phyloP scores from a whole-genome alignment of 2,888 invertebrate genomes.

The Nycteola revayana region DNA sequence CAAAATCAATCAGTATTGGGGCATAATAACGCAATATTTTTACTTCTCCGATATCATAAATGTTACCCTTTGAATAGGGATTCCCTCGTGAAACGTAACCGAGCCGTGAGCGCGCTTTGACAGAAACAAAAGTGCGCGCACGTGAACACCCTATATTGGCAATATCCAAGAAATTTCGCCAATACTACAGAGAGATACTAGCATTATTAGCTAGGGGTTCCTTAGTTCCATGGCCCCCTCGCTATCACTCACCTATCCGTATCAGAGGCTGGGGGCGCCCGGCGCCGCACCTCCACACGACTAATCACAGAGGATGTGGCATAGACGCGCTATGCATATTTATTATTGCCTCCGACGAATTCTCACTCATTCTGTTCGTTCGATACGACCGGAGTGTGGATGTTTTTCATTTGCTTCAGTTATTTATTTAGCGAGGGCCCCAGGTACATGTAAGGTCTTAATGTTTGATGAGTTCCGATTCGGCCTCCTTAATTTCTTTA shows the following conservation, averaged over 20 bases:
- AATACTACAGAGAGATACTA: conserved; percentile 73
- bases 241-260: conserved; percentile 80
- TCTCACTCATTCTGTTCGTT: conserved; percentile 65
- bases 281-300: conserved; percentile 52
- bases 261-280: conserved; percentile 53
- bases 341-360: conserved; percentile 74
- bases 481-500: conserved; percentile 65
- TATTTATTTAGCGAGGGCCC: conserved; percentile 72
- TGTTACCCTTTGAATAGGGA: conserved; percentile 22
- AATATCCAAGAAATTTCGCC: conserved; percentile 76
- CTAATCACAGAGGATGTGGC: conserved; percentile 80
- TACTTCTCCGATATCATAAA: conserved; percentile 16
- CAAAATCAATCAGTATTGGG: too few relatives aligned
- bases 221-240: conserved; percentile 67
- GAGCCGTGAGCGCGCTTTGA: conserved; percentile 42
- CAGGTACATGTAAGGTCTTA: conserved; percentile 65
- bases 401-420: conserved; percentile 76
- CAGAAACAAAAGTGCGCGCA: conserved; percentile 71
- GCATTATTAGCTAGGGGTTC: conserved; percentile 76
- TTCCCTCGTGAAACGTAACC: conserved; percentile 24
- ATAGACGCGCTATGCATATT: conserved; percentile 81
- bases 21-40: conserved; percentile 9
- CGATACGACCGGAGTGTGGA: conserved; percentile 59
- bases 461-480: conserved; percentile 78
- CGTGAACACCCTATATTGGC: conserved; percentile 75